Base-by-base conservation (phyloP, 2,888 invertebrate genomes). In the Neoscelio sp. region DNA sequence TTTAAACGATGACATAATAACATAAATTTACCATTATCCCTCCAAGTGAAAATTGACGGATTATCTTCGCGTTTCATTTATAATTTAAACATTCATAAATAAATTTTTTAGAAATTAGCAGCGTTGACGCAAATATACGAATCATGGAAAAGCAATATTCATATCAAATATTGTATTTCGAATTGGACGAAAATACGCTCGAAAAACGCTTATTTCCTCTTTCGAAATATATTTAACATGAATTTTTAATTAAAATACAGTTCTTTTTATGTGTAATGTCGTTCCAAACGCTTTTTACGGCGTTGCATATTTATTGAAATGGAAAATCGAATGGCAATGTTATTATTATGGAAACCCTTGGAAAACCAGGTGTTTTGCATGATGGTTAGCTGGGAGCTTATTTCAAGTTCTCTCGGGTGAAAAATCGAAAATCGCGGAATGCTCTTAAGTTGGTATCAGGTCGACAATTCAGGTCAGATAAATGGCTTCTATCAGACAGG, bases 371-470 rank as follows among this genome's bases (percentile, higher is more conserved):
- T 74, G 71, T 80, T 80, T 78, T 67, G 67, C 65, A 54, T 50
- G 52, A 67, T 26, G 70, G 62, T 48, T 62, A 70, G 62, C 65
- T 50, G 38, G n/a, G 28, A 62, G 60, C 77, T 82, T 78, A 76
- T 64, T 83, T 75, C 76, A 80, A 77, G 83, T 80, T 82, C 85
- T 82, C 62, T 83, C 81, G 83, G 80, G 82, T 85, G 87, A 86
- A 85, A 86, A 87, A 88, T 87, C 86, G 87, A 85, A 87, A 87
- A 86, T 88, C 84, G 82, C 80, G 60, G 76, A 85, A 84, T 82
- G 85, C 87, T 86, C 84, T 87, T 84, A 85, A 77, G 80, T 58
- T 76, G 60, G 62, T 73, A 65, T 60, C 73, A 77, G 71, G 50
- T 54, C 78, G 80, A 67, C 82, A 81, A 82, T 80, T 80, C 54